Conservation (phyloP, 2,888 invertebrate species). For the Acleris emargana region DNA sequence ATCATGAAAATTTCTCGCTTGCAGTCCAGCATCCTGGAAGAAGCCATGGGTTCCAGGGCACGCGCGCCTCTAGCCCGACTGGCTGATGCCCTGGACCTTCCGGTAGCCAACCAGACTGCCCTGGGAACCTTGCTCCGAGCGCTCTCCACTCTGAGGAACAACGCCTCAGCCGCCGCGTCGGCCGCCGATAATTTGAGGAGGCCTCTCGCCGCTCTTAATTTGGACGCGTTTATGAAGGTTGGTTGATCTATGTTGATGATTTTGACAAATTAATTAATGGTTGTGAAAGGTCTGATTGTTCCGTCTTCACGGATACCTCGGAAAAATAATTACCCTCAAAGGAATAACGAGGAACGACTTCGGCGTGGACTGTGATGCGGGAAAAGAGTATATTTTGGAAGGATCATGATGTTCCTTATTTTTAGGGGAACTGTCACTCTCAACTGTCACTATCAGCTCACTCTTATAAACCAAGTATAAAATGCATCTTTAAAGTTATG, state of each 20-base stretch:
- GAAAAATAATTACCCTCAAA: too few species aligned
- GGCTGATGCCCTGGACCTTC: conserved; percentile 90
- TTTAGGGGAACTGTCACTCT: too few species aligned
- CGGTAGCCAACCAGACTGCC: conserved; percentile 90
- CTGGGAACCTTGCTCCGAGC: conserved; percentile 88
- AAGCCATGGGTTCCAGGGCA: conserved; percentile 88
- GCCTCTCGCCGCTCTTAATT: conserved; percentile 87
- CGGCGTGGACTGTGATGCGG: too few species aligned
- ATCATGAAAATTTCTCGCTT: not conserved
- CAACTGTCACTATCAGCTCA: too few species aligned
- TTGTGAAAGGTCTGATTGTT: too few species aligned
- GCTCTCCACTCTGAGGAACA: conserved; percentile 87
- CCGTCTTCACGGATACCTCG: too few species aligned
- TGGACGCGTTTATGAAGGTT: conserved; percentile 83
- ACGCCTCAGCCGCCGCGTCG: conserved; percentile 89
- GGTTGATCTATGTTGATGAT: not conserved
- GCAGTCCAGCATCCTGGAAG: conserved; percentile 90
- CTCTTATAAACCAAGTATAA: too few species aligned
- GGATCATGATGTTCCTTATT: too few species aligned
- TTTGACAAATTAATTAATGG: too few species aligned
- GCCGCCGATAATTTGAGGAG: conserved; percentile 90
- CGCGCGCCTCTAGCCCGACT: conserved; percentile 88
- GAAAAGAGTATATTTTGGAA: too few species aligned
- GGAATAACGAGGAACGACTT: too few species aligned
- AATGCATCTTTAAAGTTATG: too few species aligned